Evolutionary conservation across 2,888 invertebrate species (phyloP), one percentile per base, ranked within the genome.

Genomic region (Macrosoma leucophasiata): DNA sequence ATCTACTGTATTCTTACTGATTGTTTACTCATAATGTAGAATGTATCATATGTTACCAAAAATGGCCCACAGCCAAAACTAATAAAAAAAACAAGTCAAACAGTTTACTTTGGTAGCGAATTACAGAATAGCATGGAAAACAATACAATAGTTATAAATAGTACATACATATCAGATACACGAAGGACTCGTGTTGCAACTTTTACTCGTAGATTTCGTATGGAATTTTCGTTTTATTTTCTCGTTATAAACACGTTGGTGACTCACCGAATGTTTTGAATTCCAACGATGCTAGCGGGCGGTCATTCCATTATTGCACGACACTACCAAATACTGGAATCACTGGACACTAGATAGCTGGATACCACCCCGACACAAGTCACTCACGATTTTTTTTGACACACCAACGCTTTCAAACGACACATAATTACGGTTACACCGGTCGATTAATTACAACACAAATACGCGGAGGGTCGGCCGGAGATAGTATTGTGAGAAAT

Each of bases 241-340:
- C 21, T 24, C 28, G 36, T 38, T 56, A 60, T 57, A 52, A 60
- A 72, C 72, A 65, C 50, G 58, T 46, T 55, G 73, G 72, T 84
- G 82, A 82, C 82, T 84, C 82, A 84, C 82, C 79, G 58, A 74
- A 74, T 81, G 64, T 69, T 81, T 81, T 76, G 81, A 79, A 84
- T 81, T 81, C 75, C 76, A 74, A 77, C 66, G 69, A 72, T 61
- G 70, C 69, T 64, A 78, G 75, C 71, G 74, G 76, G 74, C 75
- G 75, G 60, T 62, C 58, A 60, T 62, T 67, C 63, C 82, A 82
- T 81, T 74, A 76, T 73, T 71, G 65, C 69, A 66, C 58, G 50
- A 50, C 65, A 71, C 66, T 64, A 60, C 65, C 64, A 70, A 68
- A 72, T 62, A 52, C n/a, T n/a, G n/a, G n/a, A n/a, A n/a, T n/a